Evolutionary conservation across 2,888 invertebrate genomes (phyloP).

Genomic region (Agrochola lota): DNA sequence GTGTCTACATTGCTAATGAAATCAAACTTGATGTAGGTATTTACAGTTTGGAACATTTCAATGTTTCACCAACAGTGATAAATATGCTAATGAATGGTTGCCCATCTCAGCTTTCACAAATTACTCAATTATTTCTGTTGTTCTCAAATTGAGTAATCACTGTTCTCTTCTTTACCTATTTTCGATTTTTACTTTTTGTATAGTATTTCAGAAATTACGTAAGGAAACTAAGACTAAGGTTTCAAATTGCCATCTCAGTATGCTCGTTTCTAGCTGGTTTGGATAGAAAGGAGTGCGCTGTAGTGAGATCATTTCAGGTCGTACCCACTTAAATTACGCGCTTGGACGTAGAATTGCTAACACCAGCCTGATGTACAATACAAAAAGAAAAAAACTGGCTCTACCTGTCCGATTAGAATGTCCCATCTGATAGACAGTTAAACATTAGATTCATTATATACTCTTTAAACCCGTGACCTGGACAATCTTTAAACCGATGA

Average conservation of each 20-base stretch:
- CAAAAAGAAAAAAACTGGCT: no score
- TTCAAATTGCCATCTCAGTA: neutral
- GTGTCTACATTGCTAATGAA: neutral
- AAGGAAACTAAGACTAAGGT: neutral
- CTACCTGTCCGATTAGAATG: no score
- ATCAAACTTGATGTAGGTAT: neutral
- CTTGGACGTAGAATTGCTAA: neutral
- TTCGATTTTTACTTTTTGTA: conserved; percentile 26
- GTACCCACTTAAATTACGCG: neutral
- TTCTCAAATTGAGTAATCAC: conserved; percentile 23
- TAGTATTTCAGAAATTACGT: conserved; percentile 9
- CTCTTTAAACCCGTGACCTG: no score
- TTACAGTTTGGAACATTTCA: conserved; percentile 11
- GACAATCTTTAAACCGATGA: no score
- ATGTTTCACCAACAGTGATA: conserved; percentile 13
- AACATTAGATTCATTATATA: no score
- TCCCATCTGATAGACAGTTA: no score
- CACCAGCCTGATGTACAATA: neutral
- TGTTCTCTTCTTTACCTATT: conserved; percentile 11
- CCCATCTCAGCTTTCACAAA: conserved; percentile 47
- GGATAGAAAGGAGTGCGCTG: neutral
- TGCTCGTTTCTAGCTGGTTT: neutral
- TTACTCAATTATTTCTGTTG: conserved; percentile 39
- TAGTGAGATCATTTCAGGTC: neutral
- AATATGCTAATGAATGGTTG: conserved; percentile 37